phyloP scores from a whole-genome alignment of 2,797 vertebrate species.

The Myotis daubentonii region DNA sequence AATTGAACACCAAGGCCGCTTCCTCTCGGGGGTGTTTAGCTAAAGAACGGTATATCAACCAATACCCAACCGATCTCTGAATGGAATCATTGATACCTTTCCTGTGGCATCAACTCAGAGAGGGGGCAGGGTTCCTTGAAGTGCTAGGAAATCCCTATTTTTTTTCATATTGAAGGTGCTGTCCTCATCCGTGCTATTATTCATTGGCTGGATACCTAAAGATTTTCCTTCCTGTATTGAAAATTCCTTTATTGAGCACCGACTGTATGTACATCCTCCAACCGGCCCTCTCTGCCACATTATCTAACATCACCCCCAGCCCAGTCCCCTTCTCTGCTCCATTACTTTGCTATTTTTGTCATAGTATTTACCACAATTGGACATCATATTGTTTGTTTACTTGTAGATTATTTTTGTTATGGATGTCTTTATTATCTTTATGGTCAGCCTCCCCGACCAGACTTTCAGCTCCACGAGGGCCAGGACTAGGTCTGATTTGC shows the following conservation, averaged over 20 bases:
- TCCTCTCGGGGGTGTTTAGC: background rate
- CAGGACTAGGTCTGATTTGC: no score
- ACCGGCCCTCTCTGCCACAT: background rate
- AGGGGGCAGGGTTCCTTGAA: background rate
- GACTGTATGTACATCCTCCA: background rate
- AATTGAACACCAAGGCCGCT: background rate
- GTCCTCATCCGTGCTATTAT: background rate
- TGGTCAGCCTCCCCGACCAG: background rate
- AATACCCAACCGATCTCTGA: constrained; percentile 16
- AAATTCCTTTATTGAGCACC: background rate
- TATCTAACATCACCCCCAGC: background rate
- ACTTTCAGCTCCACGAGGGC: background rate
- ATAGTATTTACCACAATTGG: background rate
- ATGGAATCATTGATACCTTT: background rate
- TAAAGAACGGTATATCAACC: background rate
- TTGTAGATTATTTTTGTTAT: background rate
- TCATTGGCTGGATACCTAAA: background rate
- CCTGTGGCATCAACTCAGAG: background rate
- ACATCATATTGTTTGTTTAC: background rate
- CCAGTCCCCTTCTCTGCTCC: background rate
- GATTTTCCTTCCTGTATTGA: background rate
- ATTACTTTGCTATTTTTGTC: background rate
- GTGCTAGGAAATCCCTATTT: background rate
- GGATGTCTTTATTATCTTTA: background rate
- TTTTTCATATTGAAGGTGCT: background rate